Evolutionary conservation across 2,888 invertebrate species (phyloP).

Genomic region (Tipula lateralis): DNA sequence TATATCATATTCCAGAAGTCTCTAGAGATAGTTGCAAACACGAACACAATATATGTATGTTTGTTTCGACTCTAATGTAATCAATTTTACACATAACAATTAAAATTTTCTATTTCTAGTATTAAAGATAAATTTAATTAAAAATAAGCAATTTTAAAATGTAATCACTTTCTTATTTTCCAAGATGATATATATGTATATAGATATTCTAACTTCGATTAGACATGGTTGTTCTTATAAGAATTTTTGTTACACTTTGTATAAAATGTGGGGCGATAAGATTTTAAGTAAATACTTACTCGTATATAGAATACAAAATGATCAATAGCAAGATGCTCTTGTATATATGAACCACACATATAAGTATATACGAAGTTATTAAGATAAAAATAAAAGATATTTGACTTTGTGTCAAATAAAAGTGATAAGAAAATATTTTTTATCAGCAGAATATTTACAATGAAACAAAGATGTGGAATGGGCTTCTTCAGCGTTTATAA

Average conservation of each 20-base stretch:
- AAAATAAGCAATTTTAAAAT: neutral
- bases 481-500: neutral
- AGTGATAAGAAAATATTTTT: neutral
- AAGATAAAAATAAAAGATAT: slow-evolving; percentile 12
- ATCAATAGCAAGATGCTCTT: neutral
- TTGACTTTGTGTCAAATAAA: neutral
- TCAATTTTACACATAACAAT: neutral
- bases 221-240: neutral
- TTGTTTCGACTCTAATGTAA: neutral
- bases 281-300: neutral
- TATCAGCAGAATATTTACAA: neutral
- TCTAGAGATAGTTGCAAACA: neutral
- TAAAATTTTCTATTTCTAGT: neutral
- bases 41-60: neutral
- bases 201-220: no score
- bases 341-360: neutral
- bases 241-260: neutral
- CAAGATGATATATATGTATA: neutral
- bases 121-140: neutral
- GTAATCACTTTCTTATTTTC: neutral
- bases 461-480: neutral
- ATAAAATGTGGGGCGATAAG: neutral
- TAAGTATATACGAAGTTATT: neutral
- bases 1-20: neutral
- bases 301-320: neutral